Percentiles rank a stretch among this genome's conserved stretches.
Conservation (phyloP, 92 coral and sea anemone species). For the Epizoanthus illoricatus region DNA sequence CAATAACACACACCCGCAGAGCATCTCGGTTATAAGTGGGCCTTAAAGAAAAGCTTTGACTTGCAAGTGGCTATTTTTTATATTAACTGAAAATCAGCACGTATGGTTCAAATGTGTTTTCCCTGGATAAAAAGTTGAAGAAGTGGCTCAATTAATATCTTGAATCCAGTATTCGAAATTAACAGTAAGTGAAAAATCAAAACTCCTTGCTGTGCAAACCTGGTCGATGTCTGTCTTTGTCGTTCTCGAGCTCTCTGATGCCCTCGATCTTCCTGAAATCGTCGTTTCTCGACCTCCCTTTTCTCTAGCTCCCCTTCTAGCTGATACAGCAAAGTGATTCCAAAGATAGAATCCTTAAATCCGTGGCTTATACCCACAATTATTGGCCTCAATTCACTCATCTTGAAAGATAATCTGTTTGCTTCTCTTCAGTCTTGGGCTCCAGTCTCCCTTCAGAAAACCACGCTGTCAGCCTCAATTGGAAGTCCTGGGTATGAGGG, state of each 20-base stretch:
- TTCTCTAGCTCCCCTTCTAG: constrained; percentile 61
- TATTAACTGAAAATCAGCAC: too few relatives aligned
- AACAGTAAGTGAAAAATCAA: not conserved
- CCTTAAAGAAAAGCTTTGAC: too few relatives aligned
- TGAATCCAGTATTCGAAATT: not conserved
- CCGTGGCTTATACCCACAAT: constrained; percentile 77
- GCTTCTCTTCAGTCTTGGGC: too few relatives aligned
- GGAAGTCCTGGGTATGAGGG: too few relatives aligned
- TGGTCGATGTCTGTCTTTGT: constrained; percentile 54
- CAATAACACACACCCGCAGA: too few relatives aligned
- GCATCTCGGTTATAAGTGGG: too few relatives aligned
- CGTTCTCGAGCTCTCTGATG: constrained; percentile 53
- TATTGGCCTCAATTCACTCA: constrained; percentile 84
- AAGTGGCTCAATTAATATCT: too few relatives aligned
- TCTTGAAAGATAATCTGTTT: constrained; percentile 22
- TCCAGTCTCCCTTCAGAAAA: too few relatives aligned
- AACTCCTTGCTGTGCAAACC: not conserved
- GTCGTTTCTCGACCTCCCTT: constrained; percentile 51
- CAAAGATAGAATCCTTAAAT: constrained; percentile 81
- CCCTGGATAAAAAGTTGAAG: not conserved
- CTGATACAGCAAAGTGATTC: constrained; percentile 74
- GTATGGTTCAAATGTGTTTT: not conserved
- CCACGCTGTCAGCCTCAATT: too few relatives aligned
- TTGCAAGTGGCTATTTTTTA: too few relatives aligned
- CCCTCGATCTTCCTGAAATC: constrained; percentile 41